Evolutionary conservation across 1,140 invertebrate species (phyloP), one percentile per base, ranked within the genome.

Genomic region (Papilio helenus): DNA sequence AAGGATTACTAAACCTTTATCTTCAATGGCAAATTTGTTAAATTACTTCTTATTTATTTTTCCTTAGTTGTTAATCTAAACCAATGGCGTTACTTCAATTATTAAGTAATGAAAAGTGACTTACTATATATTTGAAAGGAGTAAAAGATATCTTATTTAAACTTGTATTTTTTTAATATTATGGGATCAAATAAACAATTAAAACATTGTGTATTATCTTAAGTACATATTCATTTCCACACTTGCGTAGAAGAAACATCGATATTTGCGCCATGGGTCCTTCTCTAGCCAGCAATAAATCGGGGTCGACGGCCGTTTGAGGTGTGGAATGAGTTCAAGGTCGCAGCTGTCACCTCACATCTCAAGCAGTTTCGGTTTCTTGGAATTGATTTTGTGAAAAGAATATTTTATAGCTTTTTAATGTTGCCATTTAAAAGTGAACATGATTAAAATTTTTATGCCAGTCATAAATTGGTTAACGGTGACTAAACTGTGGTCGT

Each of bases 221-320:
- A 0, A 49, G 10, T 23, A 2, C 26, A 26, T 12, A 26, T 23
- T 26, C 26, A 23, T 26, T 61, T 26, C 20, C 26, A 26, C 12
- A 68, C 4, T 65, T 4, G 26, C 26, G 61, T 55, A 55, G 18
- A 7, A 55, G 7, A 0, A 18, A 29, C 1, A 16, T 26, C 42
- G 39, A 46, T 74, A 20, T 74, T 51, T 46, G 44, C 72, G 26
- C 42, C 73, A 73, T 51, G 44, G 73, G 65, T 65, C 65, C 76
- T 72, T 80, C 72, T 76, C 73, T 76, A 80, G 71, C n/a, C 61
- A 80, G 79, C 55, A 72, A 80, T 58, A 71, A 74, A 72, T 20
- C n/a, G 46, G 79, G 79, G 79, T 80, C 79, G 71, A 80, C 65
- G 51, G 14, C 73, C 79, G 61, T 42, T 80, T 77, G 79, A 80